A percentile compares a stretch with the other conserved stretches of the same genome.
Evolutionary conservation across 2,888 invertebrate species (phyloP).

Genomic region (Chymomyza procnemis): DNA sequence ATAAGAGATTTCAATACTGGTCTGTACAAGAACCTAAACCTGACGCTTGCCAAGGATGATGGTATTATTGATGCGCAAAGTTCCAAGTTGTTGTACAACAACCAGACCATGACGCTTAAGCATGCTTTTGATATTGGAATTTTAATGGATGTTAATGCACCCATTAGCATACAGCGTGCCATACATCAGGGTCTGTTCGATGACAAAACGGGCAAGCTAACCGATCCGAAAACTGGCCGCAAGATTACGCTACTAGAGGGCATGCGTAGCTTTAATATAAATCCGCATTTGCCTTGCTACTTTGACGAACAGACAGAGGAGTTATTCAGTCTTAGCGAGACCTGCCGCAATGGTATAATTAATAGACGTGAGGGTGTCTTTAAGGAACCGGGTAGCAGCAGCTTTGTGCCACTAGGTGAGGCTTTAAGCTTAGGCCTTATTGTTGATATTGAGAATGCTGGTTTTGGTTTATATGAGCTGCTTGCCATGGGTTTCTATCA

Average conservation of each 20-base stretch:
- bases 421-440: constrained; percentile 89
- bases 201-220: constrained; percentile 87
- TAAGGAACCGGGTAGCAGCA: constrained; percentile 84
- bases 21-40: constrained; percentile 86
- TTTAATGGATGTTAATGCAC: constrained; percentile 88
- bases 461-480: constrained; percentile 89
- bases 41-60: constrained; percentile 87
- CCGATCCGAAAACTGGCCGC: constrained; percentile 88
- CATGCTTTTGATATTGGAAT: constrained; percentile 90
- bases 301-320: constrained; percentile 88
- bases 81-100: constrained; percentile 83
- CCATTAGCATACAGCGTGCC: constrained; percentile 89
- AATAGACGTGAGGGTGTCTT: constrained; percentile 89
- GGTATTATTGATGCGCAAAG: constrained; percentile 87
- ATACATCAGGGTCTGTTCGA: constrained; percentile 92
- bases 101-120: constrained; percentile 84
- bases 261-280: constrained; percentile 88
- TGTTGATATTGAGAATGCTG: constrained; percentile 91
- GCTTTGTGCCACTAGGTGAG: constrained; percentile 84
- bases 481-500: constrained; percentile 89
- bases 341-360: constrained; percentile 88
- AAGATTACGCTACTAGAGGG: constrained; percentile 91
- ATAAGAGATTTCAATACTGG: constrained; percentile 88
- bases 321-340: constrained; percentile 86
- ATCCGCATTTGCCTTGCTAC: constrained; percentile 89